A percentile compares a stretch with the other conserved stretches of the same genome.
phyloP scores from a whole-genome alignment of 2,113 vertebrate species.

The Tor tambroides region DNA sequence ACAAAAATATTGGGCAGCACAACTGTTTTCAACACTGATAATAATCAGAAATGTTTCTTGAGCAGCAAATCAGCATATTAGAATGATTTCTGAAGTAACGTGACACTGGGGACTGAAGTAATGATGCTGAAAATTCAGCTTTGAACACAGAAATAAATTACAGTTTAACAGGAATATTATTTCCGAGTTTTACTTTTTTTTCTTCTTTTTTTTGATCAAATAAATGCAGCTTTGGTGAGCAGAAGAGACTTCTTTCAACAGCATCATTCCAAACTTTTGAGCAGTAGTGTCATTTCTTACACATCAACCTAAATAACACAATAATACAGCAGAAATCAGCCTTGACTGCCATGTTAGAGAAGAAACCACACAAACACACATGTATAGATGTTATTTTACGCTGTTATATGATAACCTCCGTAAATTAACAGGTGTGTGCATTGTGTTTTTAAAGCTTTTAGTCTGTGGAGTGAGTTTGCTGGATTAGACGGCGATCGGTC shows the following conservation, averaged over 20 bases:
- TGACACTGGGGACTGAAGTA: neutral
- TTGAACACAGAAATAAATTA: neutral
- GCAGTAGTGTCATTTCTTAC: neutral
- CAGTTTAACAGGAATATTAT: too few species aligned
- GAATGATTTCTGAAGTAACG: too few species aligned
- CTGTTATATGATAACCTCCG: constrained; percentile 23
- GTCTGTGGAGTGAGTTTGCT: constrained; percentile 25
- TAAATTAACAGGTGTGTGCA: constrained; percentile 33
- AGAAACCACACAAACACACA: neutral
- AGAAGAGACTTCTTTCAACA: too few species aligned
- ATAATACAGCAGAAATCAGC: neutral
- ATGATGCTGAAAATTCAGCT: neutral
- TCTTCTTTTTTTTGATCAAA: neutral
- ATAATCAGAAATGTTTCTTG: too few species aligned
- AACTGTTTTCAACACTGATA: too few species aligned
- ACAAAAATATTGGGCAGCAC: too few species aligned
- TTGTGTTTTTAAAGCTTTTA: constrained; percentile 34
- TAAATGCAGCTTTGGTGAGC: too few species aligned
- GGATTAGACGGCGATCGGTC: constrained; percentile 27
- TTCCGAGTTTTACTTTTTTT: too few species aligned
- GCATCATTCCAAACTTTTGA: neutral
- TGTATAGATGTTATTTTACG: constrained; percentile 24
- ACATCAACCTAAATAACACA: neutral
- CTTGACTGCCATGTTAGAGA: neutral
- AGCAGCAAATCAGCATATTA: too few species aligned